Evolutionary conservation across 1,140 invertebrate species (phyloP), one percentile per base, ranked within the genome.

Genomic region (Neuroterus valhalla): DNA sequence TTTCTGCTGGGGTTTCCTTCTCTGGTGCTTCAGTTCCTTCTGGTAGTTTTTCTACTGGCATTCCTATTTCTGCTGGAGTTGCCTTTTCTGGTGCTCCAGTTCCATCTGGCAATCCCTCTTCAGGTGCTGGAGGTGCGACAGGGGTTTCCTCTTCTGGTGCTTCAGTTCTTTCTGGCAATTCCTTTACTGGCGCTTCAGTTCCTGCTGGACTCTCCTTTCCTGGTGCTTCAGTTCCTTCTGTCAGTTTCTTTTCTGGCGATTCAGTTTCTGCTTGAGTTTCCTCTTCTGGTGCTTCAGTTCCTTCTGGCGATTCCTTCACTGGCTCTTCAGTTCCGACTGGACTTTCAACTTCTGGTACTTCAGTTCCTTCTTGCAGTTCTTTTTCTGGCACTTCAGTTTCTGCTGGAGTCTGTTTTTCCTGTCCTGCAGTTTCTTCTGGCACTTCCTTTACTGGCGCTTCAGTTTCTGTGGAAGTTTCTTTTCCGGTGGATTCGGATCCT

Each of bases 11-110:
- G n/a, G n/a, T n/a, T n/a, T n/a, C n/a, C n/a, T n/a, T n/a, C n/a
- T 46, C 43, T 15, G 66, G 11, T 55, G 68, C 74, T 66, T 80
- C 75, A 19, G 31, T 75, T 75, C 70, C 45, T 15, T 46, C 45
- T 15, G 78, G 73, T 46, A 31, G 15, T 71, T 77, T 68, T 67
- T 75, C 68, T 68, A 68, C n/a, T n/a, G n/a, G n/a, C n/a, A n/a
- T n/a, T n/a, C n/a, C n/a, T n/a, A n/a, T n/a, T n/a, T n/a, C n/a
- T n/a, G n/a, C n/a, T n/a, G n/a, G n/a, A n/a, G n/a, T n/a, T n/a
- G n/a, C n/a, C n/a, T n/a, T n/a, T n/a, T 46, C 43, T 15, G 66
- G 11, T 55, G 68, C 74, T 66, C 79, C 75, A 19, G 31, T 75
- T 75, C 70, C 45, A 3, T 46, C 45, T 15, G 78, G 73, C 44